Evolutionary conservation across 1,140 invertebrate species (phyloP), one percentile per base, ranked within the genome.

Genomic region (Nebria ingens): DNA sequence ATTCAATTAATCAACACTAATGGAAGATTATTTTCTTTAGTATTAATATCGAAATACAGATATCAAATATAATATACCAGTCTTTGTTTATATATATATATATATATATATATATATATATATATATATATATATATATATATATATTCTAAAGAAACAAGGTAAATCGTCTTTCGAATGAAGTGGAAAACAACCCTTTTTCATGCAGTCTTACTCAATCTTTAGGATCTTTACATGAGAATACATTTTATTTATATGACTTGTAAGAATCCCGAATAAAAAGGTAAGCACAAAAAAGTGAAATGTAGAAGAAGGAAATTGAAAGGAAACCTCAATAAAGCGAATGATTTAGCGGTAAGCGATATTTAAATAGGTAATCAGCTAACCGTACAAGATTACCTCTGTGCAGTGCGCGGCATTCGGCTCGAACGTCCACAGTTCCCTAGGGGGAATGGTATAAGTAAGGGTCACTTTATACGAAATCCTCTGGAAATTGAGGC

Each of bases 291-390:
- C n/a, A n/a, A n/a, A n/a, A n/a, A n/a, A 34, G 25, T 34, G n/a
- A 34, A 34, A n/a, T n/a, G 25, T 34, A n/a, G 25, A 45, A 12
- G 40, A 3, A 45, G 40, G 9, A 45, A 45, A 45, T 45, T 45
- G 40, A 45, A 45, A 45, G 40, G 40, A 45, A 45, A 45, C 17
- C 40, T 45, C 40, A 45, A 45, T 45, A 45, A 45, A 17, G 40
- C 40, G 40, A 45, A 45, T 45, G 40, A 45, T 45, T 45, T 45
- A 45, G 9, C 40, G 40, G 40, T 45, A 45, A 45, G 15, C 40
- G 40, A 45, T 45, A 45, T 45, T 45, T 45, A 45, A 45, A 45
- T 45, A 45, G 40, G 40, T 45, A 45, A 45, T 45, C 40, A 45
- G 40, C 40, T 45, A 45, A 45, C 40, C 40, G 40, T 45, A 45